Percentiles rank a stretch among this genome's conserved stretches.
Evolutionary conservation across 2,888 invertebrate species (phyloP).

Genomic region (Eugnorisma glareosa): DNA sequence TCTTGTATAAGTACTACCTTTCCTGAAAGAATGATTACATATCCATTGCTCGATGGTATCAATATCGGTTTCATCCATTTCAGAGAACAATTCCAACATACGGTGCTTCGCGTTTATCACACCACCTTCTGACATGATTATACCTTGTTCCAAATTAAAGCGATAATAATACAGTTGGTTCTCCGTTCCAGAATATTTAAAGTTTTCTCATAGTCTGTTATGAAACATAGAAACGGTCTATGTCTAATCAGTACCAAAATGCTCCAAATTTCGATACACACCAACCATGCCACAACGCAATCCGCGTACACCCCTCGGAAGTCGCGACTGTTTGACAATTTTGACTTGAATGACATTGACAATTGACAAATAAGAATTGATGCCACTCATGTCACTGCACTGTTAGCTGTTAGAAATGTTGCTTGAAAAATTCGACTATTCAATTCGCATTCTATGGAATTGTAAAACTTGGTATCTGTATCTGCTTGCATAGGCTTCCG

Average conservation of each 20-base stretch:
- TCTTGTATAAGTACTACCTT: constrained; percentile 72
- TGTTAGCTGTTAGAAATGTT: not conserved
- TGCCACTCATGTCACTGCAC: not conserved
- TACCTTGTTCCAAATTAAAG: not conserved
- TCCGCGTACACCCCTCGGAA: not conserved
- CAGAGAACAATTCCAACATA: constrained; percentile 79
- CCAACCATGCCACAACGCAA: constrained; percentile 8
- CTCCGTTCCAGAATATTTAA: not conserved
- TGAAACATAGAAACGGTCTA: not conserved
- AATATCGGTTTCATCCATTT: constrained; percentile 78
- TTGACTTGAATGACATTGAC: too few relatives aligned
- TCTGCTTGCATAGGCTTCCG: not conserved
- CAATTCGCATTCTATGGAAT: not conserved
- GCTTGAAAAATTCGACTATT: not conserved
- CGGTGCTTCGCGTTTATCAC: constrained; percentile 75
- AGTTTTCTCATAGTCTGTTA: not conserved
- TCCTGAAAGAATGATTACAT: constrained; percentile 79
- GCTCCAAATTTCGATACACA: not conserved
- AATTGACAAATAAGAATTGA: too few relatives aligned
- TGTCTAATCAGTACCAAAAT: not conserved
- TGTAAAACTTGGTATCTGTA: not conserved
- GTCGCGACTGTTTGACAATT: not conserved
- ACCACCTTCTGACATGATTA: constrained; percentile 74
- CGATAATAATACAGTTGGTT: not conserved
- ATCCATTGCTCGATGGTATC: constrained; percentile 84